phyloP scores from a whole-genome alignment of 2,113 vertebrate genomes.

The Paracyprichromis sp. region DNA sequence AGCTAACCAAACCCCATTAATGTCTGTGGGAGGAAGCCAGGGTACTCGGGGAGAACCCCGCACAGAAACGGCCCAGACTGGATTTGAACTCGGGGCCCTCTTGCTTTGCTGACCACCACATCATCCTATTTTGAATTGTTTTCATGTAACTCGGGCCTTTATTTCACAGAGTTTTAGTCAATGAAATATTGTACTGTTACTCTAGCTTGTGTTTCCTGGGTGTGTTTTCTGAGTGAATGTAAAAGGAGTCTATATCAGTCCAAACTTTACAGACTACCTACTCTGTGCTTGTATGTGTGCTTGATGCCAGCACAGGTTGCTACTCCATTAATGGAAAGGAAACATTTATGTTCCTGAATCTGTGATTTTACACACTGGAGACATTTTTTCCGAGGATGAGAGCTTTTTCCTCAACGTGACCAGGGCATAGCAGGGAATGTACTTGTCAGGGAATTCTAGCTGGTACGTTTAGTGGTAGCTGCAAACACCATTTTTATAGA shows the following conservation, averaged over 20 bases:
- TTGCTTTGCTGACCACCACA: not conserved
- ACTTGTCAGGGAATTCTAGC: constrained; percentile 55
- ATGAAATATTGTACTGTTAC: not conserved
- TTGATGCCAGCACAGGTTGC: not conserved
- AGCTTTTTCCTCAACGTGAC: not conserved
- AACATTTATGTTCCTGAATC: not conserved
- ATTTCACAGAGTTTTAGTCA: not conserved
- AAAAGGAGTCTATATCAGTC: not conserved
- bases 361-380: constrained; percentile 9
- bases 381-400: not conserved
- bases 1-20: not conserved
- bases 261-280: not conserved
- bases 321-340: not conserved
- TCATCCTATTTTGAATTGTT: not conserved
- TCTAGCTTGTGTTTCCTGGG: not conserved
- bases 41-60: not conserved
- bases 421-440: not conserved
- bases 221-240: not conserved
- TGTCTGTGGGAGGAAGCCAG: not conserved
- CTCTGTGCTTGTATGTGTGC: fast-evolving
- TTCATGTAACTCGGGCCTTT: fast-evolving
- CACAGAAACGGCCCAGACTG: not conserved
- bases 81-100: not conserved
- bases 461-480: not conserved
- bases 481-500: not conserved